Base-by-base conservation (phyloP, 1,140 invertebrate genomes). In the Ephestia elutella region DNA sequence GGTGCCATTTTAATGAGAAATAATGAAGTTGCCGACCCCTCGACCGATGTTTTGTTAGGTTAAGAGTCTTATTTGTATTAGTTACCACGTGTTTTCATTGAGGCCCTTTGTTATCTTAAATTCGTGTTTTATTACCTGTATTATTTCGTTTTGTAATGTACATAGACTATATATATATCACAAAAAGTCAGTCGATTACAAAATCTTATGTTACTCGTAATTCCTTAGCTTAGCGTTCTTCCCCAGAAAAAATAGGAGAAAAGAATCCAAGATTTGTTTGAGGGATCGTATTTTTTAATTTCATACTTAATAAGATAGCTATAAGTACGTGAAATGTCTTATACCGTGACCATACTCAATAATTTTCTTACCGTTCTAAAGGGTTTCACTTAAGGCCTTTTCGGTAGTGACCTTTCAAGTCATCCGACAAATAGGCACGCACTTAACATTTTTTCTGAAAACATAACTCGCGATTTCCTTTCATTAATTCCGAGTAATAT, bases 31-130 rank as follows among this genome's bases (percentile, higher is more conserved):
- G 56, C 70, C 70, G 69, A 71, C 73, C 80, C 68, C 65, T 59
- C 56, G 20, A 63, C 68, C 56, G 65, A 71, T 73, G 75, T 82
- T 85, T 81, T 81, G 76, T 81, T 82, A 80, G 73, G 79, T 70
- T 77, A 75, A 86, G 78, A 82, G 71, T 68, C 72, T 78, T 86
- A 85, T 86, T 86, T 86, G 72, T 85, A 80, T 83, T 85, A 82
- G 78, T 85, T 85, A 80, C 70, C 62, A 80, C 75, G 72, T 84
- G 77, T 84, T 83, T 80, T 76, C 73, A 71, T 76, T 73, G 57
- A 71, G 56, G 68, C 73, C 56, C 59, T 57, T 75, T 66, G 70
- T 70, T 68, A 66, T 66, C 66, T 67, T 63, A 63, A 62, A 68
- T 44, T 58, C 13, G 13, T 15, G 13, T 44, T 44, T 44, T 44